These are phyloP conservation scores for Myotis planiceps DNA, from an alignment of 2,797 vertebrate species.

Conservation along the genomic window DNA sequence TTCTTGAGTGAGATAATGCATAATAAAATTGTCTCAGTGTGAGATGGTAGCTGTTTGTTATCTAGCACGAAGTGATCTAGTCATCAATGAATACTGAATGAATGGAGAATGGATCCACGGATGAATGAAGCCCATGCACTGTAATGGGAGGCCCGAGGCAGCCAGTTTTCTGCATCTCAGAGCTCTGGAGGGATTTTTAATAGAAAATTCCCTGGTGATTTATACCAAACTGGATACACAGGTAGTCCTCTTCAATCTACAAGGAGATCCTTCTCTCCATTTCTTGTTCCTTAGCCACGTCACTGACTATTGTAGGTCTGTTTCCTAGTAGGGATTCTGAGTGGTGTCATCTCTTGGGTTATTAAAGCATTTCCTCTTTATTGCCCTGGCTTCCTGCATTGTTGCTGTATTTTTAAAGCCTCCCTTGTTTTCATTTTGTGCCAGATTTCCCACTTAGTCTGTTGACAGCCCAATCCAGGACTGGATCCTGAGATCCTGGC, in stretches of 20 bases:
- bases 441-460: neutral
- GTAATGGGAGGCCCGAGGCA: neutral
- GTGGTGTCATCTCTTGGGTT: neutral
- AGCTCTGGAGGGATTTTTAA: neutral
- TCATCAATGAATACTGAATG: neutral
- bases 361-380: neutral
- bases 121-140: rapidly evolving
- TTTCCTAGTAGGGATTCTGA: neutral
- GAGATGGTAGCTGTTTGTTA: neutral
- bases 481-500: neutral
- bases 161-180: neutral
- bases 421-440: neutral
- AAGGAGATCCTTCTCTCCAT: neutral
- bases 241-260: neutral
- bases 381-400: neutral
- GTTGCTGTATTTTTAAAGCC: neutral
- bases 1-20: neutral
- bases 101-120: neutral
- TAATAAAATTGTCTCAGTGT: neutral
- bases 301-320: rapidly evolving
- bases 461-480: neutral
- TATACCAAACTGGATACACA: neutral
- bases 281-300: neutral
- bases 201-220: neutral
- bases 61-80: neutral